phyloP scores from a whole-genome alignment of 2,888 invertebrate species.

The Pyrgus malvae region DNA sequence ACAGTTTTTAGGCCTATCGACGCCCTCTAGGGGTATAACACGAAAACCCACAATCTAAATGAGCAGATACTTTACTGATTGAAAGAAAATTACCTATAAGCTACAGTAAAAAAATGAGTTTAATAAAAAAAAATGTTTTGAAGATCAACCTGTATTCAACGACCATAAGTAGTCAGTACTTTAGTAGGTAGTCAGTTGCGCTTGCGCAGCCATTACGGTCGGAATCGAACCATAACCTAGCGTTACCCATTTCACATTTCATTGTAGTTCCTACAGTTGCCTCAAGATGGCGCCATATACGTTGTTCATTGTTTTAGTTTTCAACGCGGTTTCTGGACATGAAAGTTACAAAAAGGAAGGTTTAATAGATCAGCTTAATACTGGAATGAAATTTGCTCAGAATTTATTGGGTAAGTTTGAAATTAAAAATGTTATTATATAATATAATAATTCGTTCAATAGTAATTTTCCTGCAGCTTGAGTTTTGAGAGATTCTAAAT shows the following conservation, averaged over 20 bases:
- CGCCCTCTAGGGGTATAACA: no score
- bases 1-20: no score
- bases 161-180: slow-evolving; percentile 21
- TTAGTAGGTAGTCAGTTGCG: slow-evolving; percentile 54
- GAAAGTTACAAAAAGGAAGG: slow-evolving; percentile 55
- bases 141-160: slow-evolving; percentile 49
- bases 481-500: no score
- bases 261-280: slow-evolving; percentile 47
- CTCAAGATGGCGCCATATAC: slow-evolving; percentile 68
- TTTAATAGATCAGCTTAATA: slow-evolving; percentile 60
- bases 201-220: slow-evolving; percentile 54
- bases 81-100: no score
- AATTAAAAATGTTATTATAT: no score
- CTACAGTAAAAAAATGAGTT: no score
- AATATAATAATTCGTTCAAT: no score
- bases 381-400: slow-evolving; percentile 69
- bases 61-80: no score
- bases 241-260: slow-evolving; percentile 33
- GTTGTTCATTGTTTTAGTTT: slow-evolving; percentile 45
- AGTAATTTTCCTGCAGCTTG: no score
- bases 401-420: slow-evolving; percentile 64
- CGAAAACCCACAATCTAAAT: no score
- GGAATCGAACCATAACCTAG: slow-evolving; percentile 56
- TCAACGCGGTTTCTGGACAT: slow-evolving; percentile 44
- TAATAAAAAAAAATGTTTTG: no score